phyloP scores from a whole-genome alignment of 2,888 invertebrate species.

The Caprella mutica region DNA sequence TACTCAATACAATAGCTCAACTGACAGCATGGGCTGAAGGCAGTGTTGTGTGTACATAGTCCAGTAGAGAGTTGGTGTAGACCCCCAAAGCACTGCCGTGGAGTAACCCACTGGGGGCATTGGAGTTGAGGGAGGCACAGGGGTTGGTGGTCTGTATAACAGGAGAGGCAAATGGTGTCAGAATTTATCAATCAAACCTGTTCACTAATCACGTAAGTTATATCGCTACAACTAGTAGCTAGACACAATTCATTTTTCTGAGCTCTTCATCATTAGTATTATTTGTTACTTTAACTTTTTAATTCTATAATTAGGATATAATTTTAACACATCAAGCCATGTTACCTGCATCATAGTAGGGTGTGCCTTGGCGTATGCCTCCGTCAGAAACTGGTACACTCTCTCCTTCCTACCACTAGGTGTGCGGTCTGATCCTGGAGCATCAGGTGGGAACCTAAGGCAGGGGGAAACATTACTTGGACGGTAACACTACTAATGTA shows the following conservation, averaged over 20 bases:
- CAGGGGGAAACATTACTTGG: too few species aligned
- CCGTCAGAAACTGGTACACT: slow-evolving; percentile 32
- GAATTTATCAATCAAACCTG: too few species aligned
- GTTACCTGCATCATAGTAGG: slow-evolving; percentile 34
- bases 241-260: too few species aligned
- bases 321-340: too few species aligned
- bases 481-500: too few species aligned
- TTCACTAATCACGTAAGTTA: too few species aligned
- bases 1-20: background rate
- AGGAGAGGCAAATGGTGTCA: background rate
- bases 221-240: too few species aligned
- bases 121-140: slow-evolving; percentile 10
- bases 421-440: too few species aligned
- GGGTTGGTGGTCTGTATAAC: slow-evolving; percentile 21
- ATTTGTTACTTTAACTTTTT: too few species aligned
- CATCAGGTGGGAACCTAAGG: too few species aligned
- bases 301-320: too few species aligned
- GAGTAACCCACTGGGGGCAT: slow-evolving; percentile 27
- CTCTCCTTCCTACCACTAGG: slow-evolving; percentile 27
- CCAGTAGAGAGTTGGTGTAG: slow-evolving; percentile 35
- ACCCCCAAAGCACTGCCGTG: slow-evolving; percentile 28
- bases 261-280: too few species aligned
- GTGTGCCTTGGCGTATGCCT: slow-evolving; percentile 34
- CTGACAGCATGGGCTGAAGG: slow-evolving; percentile 9
- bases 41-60: slow-evolving; percentile 36